Conservation (phyloP, 2,888 invertebrate species). For the Cheilosia impressa region DNA sequence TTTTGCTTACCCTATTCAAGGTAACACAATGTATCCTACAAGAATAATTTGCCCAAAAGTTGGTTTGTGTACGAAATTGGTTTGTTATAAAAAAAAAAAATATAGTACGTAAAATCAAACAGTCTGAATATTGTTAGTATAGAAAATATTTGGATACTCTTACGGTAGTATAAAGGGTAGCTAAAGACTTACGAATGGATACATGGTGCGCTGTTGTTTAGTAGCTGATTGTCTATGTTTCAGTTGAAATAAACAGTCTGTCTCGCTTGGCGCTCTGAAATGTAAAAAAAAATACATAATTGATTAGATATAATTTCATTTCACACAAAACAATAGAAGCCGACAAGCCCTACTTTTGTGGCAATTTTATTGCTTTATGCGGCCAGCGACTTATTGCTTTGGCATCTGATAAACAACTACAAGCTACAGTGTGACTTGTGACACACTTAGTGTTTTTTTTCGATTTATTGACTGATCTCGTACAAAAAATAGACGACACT, state of each 20-base stretch:
- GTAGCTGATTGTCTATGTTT: conserved; percentile 14
- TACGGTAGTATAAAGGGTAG: not conserved
- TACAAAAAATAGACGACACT: not conserved
- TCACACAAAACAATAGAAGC: not conserved
- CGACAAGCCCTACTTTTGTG: not conserved
- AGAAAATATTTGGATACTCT: not conserved
- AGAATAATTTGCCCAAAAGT: conserved; percentile 63
- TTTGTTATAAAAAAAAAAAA: conserved; percentile 17
- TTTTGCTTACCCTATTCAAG: conserved; percentile 22
- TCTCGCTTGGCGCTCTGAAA: conserved; percentile 36
- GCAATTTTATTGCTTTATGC: not conserved
- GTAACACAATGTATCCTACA: conserved; percentile 62
- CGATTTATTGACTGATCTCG: conserved; percentile 5
- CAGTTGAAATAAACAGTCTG: not conserved
- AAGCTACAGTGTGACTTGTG: not conserved
- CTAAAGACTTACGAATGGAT: conserved; percentile 78
- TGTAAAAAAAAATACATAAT: not conserved
- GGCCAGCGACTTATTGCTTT: not conserved
- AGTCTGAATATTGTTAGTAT: conserved; percentile 49
- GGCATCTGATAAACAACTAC: not conserved
- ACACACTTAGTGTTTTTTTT: not conserved
- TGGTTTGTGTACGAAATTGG: conserved; percentile 66
- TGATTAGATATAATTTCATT: not conserved
- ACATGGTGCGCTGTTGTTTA: conserved; percentile 74
- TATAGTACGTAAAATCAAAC: conserved; percentile 1